Conservation (phyloP, 2,888 invertebrate species). For the Resseliella maxima region DNA sequence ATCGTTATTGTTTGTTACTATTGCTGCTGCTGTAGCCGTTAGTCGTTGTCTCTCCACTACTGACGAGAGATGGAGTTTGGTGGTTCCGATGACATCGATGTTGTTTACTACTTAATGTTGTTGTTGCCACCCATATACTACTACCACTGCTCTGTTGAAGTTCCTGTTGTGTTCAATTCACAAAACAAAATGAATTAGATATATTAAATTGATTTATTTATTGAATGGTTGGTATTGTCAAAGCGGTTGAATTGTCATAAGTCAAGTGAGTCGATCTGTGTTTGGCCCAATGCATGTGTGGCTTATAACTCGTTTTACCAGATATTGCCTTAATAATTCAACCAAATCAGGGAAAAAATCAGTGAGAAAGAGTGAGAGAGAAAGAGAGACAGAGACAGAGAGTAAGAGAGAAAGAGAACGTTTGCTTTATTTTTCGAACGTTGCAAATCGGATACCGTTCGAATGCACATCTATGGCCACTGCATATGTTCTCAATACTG, state of each 20-base stretch:
- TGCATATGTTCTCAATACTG: not conserved
- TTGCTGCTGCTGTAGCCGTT: not conserved
- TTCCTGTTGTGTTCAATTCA: slow-evolving; percentile 44
- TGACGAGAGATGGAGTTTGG: not conserved
- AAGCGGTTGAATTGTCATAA: slow-evolving; percentile 56
- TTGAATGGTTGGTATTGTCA: slow-evolving; percentile 56
- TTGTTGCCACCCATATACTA: not conserved
- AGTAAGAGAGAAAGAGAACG: not conserved
- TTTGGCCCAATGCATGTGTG: not conserved
- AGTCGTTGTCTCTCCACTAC: not conserved
- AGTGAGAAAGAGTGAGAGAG: no score
- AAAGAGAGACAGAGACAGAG: not conserved
- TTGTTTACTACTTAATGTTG: not conserved
- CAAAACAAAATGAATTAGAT: slow-evolving; percentile 56
- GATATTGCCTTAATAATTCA: slow-evolving; percentile 49
- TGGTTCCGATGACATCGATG: not conserved
- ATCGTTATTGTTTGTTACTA: slow-evolving; percentile 36
- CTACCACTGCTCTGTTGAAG: no score
- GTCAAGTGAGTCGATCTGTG: slow-evolving; percentile 10
- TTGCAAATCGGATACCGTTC: slow-evolving; percentile 43
- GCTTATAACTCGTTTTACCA: not conserved
- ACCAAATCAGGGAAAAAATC: slow-evolving; percentile 8
- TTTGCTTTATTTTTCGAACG: slow-evolving; percentile 17
- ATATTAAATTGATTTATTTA: slow-evolving; percentile 57
- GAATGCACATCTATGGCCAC: slow-evolving; percentile 23